Percentiles rank a stretch among this genome's conserved stretches.
Evolutionary conservation across 2,113 vertebrate genomes (phyloP).

Genomic region (Trogon surrucura): DNA sequence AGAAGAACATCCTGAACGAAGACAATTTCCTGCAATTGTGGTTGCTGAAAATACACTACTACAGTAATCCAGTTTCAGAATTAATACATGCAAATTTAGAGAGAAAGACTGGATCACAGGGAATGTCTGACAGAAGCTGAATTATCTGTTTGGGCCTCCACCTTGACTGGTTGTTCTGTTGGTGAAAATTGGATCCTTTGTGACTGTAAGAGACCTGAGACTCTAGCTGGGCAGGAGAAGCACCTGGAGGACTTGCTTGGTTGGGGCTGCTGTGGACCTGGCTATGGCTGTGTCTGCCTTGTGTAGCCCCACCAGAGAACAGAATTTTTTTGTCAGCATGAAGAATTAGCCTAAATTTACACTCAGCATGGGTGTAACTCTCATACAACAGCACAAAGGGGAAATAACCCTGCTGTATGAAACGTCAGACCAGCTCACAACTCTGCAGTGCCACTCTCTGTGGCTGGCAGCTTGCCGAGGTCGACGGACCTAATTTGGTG

Average conservation of each 20-base stretch:
- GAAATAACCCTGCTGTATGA: background rate
- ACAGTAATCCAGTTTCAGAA: background rate
- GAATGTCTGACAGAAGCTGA: background rate
- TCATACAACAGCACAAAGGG: background rate
- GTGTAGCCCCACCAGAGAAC: background rate
- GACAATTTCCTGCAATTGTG: fast-evolving
- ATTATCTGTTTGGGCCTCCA: background rate
- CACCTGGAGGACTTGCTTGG: background rate
- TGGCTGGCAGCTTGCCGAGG: background rate
- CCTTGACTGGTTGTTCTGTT: background rate
- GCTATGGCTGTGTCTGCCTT: background rate
- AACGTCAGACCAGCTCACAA: background rate
- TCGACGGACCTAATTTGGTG: background rate
- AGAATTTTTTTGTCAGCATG: background rate
- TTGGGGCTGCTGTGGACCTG: background rate
- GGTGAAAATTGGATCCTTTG: background rate
- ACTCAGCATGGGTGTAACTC: background rate
- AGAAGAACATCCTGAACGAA: background rate
- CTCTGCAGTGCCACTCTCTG: background rate
- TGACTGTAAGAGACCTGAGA: background rate
- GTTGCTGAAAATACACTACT: background rate
- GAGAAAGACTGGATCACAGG: background rate
- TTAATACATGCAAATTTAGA: background rate
- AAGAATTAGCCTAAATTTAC: background rate
- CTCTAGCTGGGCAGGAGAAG: background rate